Evolutionary conservation across 2,113 vertebrate genomes (phyloP).

Genomic region (Anoplopoma fimbria): DNA sequence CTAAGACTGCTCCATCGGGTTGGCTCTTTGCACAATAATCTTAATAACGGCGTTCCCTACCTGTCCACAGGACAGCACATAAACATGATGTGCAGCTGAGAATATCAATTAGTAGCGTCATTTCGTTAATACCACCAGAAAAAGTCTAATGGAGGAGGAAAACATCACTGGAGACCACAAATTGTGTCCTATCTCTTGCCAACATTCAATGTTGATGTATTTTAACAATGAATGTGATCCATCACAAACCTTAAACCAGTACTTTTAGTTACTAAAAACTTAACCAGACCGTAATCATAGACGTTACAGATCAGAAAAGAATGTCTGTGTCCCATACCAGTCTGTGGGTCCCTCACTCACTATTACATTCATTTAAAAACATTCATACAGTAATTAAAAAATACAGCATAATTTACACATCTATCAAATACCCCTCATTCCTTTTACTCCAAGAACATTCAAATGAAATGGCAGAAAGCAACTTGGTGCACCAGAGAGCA

Average conservation of each 20-base stretch:
- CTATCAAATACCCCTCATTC: too few species aligned
- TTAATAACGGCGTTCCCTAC: not conserved
- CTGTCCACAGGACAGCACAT: not conserved
- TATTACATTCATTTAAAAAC: not conserved
- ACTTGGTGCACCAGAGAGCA: not conserved
- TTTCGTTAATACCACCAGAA: not conserved
- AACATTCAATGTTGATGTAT: not conserved
- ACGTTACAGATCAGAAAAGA: not conserved
- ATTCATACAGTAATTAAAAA: not conserved
- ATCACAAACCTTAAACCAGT: not conserved
- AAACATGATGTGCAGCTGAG: not conserved
- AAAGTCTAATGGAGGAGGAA: not conserved
- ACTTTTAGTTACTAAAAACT: not conserved
- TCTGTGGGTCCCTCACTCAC: not conserved
- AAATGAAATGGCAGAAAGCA: not conserved
- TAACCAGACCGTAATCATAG: not conserved
- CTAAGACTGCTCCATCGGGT: not conserved
- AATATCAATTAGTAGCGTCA: too few species aligned
- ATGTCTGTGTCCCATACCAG: not conserved
- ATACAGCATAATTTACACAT: not conserved
- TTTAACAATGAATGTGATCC: not conserved
- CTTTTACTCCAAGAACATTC: not conserved
- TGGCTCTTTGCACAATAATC: not conserved
- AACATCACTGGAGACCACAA: not conserved
- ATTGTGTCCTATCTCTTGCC: not conserved